Evolutionary conservation across 2,113 vertebrate species (phyloP).

Genomic region (Pterocles orientalis): DNA sequence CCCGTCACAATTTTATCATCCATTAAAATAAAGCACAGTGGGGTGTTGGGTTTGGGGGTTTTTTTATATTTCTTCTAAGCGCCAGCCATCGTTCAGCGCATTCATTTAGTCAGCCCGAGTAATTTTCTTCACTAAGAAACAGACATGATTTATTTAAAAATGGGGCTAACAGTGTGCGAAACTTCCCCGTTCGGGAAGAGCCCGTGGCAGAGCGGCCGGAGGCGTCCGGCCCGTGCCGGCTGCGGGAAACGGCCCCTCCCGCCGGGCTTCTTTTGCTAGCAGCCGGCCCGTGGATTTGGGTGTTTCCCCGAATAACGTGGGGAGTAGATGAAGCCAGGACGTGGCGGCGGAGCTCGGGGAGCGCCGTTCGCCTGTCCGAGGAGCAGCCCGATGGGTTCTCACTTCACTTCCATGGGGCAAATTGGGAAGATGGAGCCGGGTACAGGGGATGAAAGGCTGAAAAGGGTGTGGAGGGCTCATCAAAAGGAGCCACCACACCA

Average conservation of each 20-base stretch:
- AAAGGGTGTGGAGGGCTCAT: too few species aligned
- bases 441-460: neutral
- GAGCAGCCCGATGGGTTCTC: neutral
- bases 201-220: neutral
- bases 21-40: neutral
- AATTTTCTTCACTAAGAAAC: neutral
- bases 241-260: neutral
- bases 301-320: fast-evolving
- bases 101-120: neutral
- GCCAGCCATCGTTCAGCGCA: neutral
- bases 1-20: neutral
- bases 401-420: fast-evolving
- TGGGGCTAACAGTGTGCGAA: neutral
- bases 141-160: neutral
- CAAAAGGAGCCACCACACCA: fast-evolving
- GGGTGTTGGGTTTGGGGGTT: neutral
- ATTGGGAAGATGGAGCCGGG: fast-evolving
- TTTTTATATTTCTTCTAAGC: neutral
- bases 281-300: fast-evolving
- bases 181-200: neutral
- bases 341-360: neutral
- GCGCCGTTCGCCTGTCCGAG: neutral
- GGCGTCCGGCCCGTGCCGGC: neutral
- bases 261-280: neutral
- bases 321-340: neutral